A percentile compares a stretch with the other conserved stretches of the same genome.
Evolutionary conservation across 2,113 vertebrate species (phyloP).

Genomic region (Sisor rabdophorus): DNA sequence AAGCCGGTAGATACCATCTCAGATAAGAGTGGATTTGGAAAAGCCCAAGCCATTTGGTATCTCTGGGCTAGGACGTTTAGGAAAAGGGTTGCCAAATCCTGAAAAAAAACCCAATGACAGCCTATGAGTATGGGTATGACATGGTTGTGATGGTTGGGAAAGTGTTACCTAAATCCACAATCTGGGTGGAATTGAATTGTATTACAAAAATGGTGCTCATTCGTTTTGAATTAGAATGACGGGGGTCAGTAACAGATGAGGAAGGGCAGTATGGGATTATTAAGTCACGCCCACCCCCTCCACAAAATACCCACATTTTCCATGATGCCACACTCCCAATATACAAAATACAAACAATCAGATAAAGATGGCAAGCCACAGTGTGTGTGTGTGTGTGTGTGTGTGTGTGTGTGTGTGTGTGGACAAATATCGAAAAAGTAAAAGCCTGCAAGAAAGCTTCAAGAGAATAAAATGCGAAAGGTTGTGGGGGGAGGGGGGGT

Average conservation of each 20-base stretch:
- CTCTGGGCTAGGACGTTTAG: too few relatives aligned
- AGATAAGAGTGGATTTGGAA: too few relatives aligned
- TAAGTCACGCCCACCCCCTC: conserved; percentile 17
- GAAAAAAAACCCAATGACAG: neutral
- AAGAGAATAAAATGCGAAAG: conserved; percentile 46
- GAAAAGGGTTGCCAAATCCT: too few relatives aligned
- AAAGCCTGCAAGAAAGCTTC: conserved; percentile 54
- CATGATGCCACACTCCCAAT: conserved; percentile 39
- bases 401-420: too few relatives aligned
- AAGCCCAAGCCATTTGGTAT: too few relatives aligned
- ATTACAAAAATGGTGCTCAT: conserved; percentile 5
- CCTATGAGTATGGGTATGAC: neutral
- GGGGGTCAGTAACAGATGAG: conserved; percentile 42
- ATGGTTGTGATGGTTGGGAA: neutral
- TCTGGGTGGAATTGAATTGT: neutral
- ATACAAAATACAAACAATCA: neutral
- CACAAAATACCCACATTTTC: conserved; percentile 33
- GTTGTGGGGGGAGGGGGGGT: too few relatives aligned
- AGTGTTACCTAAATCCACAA: conserved; percentile 9
- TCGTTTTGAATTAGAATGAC: conserved; percentile 32
- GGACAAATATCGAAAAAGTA: too few relatives aligned
- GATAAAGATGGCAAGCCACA: too few relatives aligned
- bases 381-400: too few relatives aligned
- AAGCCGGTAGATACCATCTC: too few relatives aligned
- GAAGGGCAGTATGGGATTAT: conserved; percentile 33